Base-by-base conservation (phyloP, 2,113 vertebrate genomes). In the Python bivittatus region DNA sequence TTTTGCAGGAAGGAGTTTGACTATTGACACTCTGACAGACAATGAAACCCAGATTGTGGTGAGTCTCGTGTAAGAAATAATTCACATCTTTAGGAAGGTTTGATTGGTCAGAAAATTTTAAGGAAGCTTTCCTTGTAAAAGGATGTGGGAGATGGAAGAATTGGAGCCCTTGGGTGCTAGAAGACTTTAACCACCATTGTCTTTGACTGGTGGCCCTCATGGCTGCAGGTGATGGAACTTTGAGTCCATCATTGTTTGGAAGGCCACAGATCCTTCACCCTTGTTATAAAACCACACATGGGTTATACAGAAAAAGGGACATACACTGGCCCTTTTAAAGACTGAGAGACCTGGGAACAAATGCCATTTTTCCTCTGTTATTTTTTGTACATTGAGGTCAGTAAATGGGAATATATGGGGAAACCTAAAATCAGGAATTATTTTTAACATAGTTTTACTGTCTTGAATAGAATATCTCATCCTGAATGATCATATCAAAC, bases 1-100 rank as follows among this genome's bases (percentile, higher is more conserved):
- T 72, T 95, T 98, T 90, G 97, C 57, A 33, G 98, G 98, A 44
- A 97, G 97, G 96, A 98, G 96, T 91, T 90, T 99, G 89, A 98
- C 97, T 95, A 98, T 99, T 44, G 97, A 98, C 96, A 98, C 98
- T 0, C 96, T 99, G 94, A 97, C 97, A 0, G 96, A 98, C 95
- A 98, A 99, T 56, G 96, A 96, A 96, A 98, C 98, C 44, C 97
- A 92, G 2, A 94, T 98, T 57, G 98, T 99, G 98, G 98, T 99
- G 96, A 98, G 98, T 90, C 1, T 54, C 11, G 1, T 22, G 13
- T 60, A 60, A 25, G 42, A 33, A 84, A 92, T 22, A 9, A n/a
- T 25, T 25, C 0, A 38, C 54, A 6, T 11, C 12, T 53, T 29
- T 12, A 23, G 4, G 17, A 48, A 1, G n/a, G n/a, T 68, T 68